Evolutionary conservation across 2,888 invertebrate species (phyloP).

Genomic region (Caenorhabditis panamensis): DNA sequence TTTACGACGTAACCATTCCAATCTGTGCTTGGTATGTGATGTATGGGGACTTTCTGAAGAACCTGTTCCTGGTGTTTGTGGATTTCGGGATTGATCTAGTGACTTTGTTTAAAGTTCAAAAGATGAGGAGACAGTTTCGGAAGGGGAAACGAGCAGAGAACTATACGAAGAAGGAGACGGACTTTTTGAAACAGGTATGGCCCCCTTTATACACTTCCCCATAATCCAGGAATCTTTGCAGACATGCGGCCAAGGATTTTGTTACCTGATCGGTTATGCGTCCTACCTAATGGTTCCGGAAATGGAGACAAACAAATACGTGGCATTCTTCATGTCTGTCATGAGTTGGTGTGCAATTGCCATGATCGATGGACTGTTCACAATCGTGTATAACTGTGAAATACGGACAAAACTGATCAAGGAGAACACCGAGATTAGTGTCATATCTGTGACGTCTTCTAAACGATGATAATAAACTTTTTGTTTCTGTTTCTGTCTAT

Average conservation of each 20-base stretch:
- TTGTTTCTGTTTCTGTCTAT: no score
- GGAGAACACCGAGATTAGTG: background rate
- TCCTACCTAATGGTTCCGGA: conserved; percentile 42
- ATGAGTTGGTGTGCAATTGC: conserved; percentile 35
- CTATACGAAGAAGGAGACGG: conserved; percentile 39
- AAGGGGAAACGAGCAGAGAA: conserved; percentile 26
- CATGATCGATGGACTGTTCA: conserved; percentile 37
- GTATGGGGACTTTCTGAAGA: conserved; percentile 36
- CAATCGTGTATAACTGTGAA: conserved; percentile 41
- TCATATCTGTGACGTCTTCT: background rate
- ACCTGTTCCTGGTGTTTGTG: conserved; percentile 18
- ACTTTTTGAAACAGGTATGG: conserved; percentile 48
- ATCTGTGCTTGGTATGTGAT: conserved; percentile 20
- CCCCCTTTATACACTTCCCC: no score
- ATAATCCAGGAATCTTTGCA: background rate
- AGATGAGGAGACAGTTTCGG: conserved; percentile 26
- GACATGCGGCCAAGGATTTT: conserved; percentile 34
- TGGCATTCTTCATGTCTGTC: conserved; percentile 46
- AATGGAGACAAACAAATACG: conserved; percentile 37
- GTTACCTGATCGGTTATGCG: conserved; percentile 28
- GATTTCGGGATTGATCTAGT: conserved; percentile 24
- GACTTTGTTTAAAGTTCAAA: conserved; percentile 37
- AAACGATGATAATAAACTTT: background rate
- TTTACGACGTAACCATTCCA: conserved; percentile 27
- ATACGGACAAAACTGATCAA: conserved; percentile 10